These are phyloP conservation scores for Euborellia annulipes DNA, from an alignment of 1,140 invertebrate species.

Conservation along the genomic window DNA sequence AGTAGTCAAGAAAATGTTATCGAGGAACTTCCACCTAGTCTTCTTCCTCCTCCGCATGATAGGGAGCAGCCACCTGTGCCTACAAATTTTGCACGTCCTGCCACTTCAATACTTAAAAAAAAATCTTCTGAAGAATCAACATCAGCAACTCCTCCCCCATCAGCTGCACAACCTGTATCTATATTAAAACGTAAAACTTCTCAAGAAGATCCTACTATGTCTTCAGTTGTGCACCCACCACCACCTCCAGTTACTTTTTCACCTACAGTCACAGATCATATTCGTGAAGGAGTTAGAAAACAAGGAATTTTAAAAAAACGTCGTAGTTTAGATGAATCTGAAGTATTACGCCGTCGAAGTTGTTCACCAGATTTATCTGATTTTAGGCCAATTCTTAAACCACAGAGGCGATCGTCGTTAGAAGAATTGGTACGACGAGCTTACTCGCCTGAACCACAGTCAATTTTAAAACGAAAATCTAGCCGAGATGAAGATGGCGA, in stretches of 20 bases:
- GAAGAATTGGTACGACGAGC: constrained; percentile 43
- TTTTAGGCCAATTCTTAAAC: constrained; percentile 48
- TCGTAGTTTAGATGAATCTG: constrained; percentile 55
- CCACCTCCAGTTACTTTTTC: constrained; percentile 55
- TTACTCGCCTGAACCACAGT: constrained; percentile 37
- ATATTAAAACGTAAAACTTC: constrained; percentile 62
- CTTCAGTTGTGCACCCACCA: constrained; percentile 13
- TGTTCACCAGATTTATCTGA: constrained; percentile 48
- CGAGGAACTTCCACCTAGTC: too few species aligned
- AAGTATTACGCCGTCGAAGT: constrained; percentile 45
- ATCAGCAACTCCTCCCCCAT: constrained; percentile 19
- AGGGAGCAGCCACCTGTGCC: too few species aligned
- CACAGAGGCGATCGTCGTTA: constrained; percentile 44
- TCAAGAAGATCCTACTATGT: constrained; percentile 32
- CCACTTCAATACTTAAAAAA: constrained; percentile 18
- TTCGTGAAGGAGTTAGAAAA: constrained; percentile 26
- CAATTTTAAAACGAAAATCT: constrained; percentile 51
- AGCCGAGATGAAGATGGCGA: constrained; percentile 39
- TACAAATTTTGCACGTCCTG: too few species aligned
- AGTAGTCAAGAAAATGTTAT: too few species aligned
- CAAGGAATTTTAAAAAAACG: constrained; percentile 63
- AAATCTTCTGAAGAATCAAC: constrained; percentile 22
- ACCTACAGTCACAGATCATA: constrained; percentile 40
- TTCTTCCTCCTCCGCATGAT: too few species aligned
- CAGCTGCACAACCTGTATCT: constrained; percentile 36